phyloP scores from a whole-genome alignment of 2,888 invertebrate genomes.

The Catocala fraxini region DNA sequence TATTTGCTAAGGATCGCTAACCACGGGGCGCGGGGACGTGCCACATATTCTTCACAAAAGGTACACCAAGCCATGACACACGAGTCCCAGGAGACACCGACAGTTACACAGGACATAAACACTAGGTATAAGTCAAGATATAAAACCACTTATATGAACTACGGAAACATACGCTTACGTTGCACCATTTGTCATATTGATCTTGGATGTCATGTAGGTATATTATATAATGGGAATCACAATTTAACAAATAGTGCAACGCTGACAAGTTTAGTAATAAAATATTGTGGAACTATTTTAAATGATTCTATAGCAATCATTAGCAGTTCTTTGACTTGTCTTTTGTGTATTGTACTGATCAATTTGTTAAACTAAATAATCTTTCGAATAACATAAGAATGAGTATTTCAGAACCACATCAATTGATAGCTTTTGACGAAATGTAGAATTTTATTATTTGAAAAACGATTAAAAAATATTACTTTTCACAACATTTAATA shows the following conservation, averaged over 20 bases:
- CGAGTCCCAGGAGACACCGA: constrained; percentile 34
- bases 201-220: background rate
- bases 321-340: constrained; percentile 35
- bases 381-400: constrained; percentile 14
- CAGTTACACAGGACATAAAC: constrained; percentile 45
- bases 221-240: no score
- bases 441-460: constrained; percentile 20
- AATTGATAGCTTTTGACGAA: constrained; percentile 11
- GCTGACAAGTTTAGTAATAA: background rate
- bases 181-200: constrained; percentile 1
- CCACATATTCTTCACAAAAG: constrained; percentile 21
- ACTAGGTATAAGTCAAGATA: constrained; percentile 47
- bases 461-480: constrained; percentile 33
- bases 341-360: constrained; percentile 25
- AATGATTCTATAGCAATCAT: constrained; percentile 21
- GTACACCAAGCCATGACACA: constrained; percentile 45
- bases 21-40: constrained; percentile 6
- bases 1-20: constrained; percentile 16
- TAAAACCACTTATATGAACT: constrained; percentile 43
- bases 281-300: constrained; percentile 28
- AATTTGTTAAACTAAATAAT: constrained; percentile 7
- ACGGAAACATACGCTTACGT: constrained; percentile 7
- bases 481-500: constrained; percentile 30
- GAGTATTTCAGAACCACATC: constrained; percentile 16
- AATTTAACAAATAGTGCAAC: constrained; percentile 13